Conservation (phyloP, 2,888 invertebrate species). For the Macaria notata region DNA sequence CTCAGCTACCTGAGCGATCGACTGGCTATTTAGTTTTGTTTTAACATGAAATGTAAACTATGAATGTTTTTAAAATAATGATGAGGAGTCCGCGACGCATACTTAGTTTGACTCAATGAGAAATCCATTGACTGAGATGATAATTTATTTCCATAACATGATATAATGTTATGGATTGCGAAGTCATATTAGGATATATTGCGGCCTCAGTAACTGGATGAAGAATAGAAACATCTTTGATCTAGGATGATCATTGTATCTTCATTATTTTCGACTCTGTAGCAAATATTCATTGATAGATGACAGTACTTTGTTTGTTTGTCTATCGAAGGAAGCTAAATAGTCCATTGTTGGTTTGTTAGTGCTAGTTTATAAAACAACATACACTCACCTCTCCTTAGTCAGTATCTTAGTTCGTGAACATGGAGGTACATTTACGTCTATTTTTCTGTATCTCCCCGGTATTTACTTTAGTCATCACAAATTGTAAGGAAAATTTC, state of each 20-base stretch:
- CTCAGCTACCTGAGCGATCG: conserved; percentile 33
- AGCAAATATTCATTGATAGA: too few relatives aligned
- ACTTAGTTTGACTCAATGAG: conserved; percentile 32
- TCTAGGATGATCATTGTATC: too few relatives aligned
- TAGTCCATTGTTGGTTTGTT: conserved; percentile 32
- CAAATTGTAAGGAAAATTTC: conserved; percentile 45
- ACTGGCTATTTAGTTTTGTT: conserved; percentile 52
- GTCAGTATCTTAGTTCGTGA: conserved; percentile 24
- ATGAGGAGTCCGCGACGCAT: conserved; percentile 49
- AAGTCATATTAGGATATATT: too few relatives aligned
- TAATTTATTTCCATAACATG: conserved; percentile 44
- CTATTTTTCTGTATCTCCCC: conserved; percentile 37
- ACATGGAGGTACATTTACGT: conserved; percentile 45
- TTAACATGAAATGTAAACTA: conserved; percentile 57
- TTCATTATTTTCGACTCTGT: too few relatives aligned
- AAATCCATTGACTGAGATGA: conserved; percentile 39
- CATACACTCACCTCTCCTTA: conserved; percentile 13
- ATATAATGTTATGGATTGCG: conserved; percentile 20
- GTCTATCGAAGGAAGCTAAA: conserved; percentile 37
- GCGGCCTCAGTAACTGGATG: too few relatives aligned
- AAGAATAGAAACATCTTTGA: too few relatives aligned
- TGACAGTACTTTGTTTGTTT: conserved; percentile 42
- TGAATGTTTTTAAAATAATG: conserved; percentile 56
- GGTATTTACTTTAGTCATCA: conserved; percentile 46
- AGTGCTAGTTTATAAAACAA: conserved; percentile 47